These are phyloP conservation scores for Propithecus deckenii DNA, from an alignment of 2,797 vertebrate species.

Conservation along the genomic window DNA sequence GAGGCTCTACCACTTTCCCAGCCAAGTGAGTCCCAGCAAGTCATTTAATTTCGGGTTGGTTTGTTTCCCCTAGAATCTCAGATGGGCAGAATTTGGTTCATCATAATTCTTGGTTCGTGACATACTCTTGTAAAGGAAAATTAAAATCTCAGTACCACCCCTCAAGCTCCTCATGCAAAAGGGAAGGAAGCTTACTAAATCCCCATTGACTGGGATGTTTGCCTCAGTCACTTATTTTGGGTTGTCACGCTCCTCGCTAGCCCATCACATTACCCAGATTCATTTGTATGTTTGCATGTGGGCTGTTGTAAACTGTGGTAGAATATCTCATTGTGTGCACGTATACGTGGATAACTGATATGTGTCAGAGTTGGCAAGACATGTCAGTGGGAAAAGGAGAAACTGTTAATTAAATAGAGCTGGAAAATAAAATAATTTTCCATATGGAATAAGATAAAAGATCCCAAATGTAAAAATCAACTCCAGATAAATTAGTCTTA, in stretches of 20 bases:
- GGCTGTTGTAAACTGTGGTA: neutral
- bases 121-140: neutral
- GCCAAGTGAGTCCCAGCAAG: neutral
- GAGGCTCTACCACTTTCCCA: neutral
- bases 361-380: slow-evolving; percentile 28
- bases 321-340: neutral
- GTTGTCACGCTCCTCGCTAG: neutral
- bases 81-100: neutral
- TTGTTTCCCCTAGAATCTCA: neutral
- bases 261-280: neutral
- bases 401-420: neutral
- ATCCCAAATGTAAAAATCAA: slow-evolving; percentile 14
- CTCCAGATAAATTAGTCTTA: slow-evolving; percentile 22
- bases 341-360: neutral
- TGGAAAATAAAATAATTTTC: slow-evolving; percentile 56
- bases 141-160: too few relatives aligned
- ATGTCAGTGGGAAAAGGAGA: neutral
- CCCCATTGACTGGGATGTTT: too few relatives aligned
- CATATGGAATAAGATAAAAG: neutral
- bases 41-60: neutral
- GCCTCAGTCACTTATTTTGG: too few relatives aligned
- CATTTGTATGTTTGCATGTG: neutral
- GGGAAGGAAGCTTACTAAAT: too few relatives aligned
- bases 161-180: too few relatives aligned
- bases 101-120: neutral